Percentiles rank a stretch among this genome's conserved stretches.
These are phyloP conservation scores for Spialia ferax DNA, from an alignment of 2,888 invertebrate species.

Conservation along the genomic window DNA sequence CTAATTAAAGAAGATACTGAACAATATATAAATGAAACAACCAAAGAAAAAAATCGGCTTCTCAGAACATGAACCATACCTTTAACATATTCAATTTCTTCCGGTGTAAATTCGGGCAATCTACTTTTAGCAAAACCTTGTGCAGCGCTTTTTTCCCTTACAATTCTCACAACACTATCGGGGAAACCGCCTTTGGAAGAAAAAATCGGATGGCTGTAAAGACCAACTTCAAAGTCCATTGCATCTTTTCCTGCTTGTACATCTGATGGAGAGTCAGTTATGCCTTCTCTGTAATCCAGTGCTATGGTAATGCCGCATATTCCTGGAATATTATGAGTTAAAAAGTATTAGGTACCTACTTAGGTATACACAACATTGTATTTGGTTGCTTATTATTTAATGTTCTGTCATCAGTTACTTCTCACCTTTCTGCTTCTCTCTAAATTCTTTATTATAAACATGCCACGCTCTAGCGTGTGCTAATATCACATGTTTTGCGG, in stretches of 20 bases:
- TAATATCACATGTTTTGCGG: conserved; percentile 77
- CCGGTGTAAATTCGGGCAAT: conserved; percentile 73
- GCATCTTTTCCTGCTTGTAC: conserved; percentile 61
- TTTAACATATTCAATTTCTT: conserved; percentile 69
- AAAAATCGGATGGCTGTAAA: conserved; percentile 81
- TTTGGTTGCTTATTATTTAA: too few species aligned
- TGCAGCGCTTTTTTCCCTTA: conserved; percentile 72
- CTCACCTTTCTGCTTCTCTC: conserved; percentile 60
- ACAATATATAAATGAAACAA: too few species aligned
- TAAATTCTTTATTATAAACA: conserved; percentile 72
- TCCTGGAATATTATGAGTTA: conserved; percentile 59
- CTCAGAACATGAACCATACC: too few species aligned
- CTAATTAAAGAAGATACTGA: too few species aligned
- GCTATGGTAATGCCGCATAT: conserved; percentile 69
- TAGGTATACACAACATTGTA: too few species aligned
- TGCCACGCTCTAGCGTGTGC: conserved; percentile 87
- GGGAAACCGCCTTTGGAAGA: conserved; percentile 80
- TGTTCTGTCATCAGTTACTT: too few species aligned
- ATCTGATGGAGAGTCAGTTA: conserved; percentile 59
- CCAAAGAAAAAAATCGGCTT: too few species aligned
- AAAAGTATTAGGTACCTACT: background rate
- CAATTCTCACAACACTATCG: conserved; percentile 65
- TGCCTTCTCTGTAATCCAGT: conserved; percentile 64
- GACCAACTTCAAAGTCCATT: conserved; percentile 66
- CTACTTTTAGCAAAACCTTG: conserved; percentile 78